Conservation (phyloP, 2,888 invertebrate genomes). For the Tetropium fuscum region DNA sequence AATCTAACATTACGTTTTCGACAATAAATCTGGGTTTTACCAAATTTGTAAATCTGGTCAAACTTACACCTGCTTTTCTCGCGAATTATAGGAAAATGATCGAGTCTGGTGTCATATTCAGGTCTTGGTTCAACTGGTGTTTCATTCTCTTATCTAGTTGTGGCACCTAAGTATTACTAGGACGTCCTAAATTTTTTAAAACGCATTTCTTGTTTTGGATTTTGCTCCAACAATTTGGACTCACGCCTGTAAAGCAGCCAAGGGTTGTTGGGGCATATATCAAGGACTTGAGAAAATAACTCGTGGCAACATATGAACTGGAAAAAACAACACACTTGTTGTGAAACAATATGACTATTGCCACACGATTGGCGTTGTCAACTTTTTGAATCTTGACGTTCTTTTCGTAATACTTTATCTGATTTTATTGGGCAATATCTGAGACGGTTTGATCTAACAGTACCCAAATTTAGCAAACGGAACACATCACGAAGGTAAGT, state of each 20-base stretch:
- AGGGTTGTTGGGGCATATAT: conserved; percentile 22
- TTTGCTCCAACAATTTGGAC: conserved; percentile 7
- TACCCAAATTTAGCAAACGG: conserved; percentile 20
- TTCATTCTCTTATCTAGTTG: background rate
- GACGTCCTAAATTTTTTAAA: conserved; percentile 16
- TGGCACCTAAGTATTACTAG: background rate
- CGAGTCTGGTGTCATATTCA: background rate
- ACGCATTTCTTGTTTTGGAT: conserved; percentile 7
- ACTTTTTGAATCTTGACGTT: conserved; percentile 5
- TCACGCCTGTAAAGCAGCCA: conserved; percentile 25
- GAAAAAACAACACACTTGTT: background rate
- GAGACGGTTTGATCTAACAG: conserved; percentile 9
- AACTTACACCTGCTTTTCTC: background rate
- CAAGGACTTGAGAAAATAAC: conserved; percentile 27
- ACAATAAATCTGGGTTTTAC: conserved; percentile 1
- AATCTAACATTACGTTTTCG: conserved; percentile 12
- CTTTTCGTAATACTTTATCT: conserved; percentile 10
- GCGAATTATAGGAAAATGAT: background rate
- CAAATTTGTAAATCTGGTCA: background rate
- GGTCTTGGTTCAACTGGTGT: conserved; percentile 8
- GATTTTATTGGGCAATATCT: conserved; percentile 9
- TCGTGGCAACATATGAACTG: background rate
- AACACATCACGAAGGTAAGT: conserved; percentile 8
- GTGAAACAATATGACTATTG: background rate
- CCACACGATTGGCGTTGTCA: conserved; percentile 2